These are phyloP conservation scores for Loriculus beryllinus DNA, from an alignment of 2,797 vertebrate species.

Conservation along the genomic window DNA sequence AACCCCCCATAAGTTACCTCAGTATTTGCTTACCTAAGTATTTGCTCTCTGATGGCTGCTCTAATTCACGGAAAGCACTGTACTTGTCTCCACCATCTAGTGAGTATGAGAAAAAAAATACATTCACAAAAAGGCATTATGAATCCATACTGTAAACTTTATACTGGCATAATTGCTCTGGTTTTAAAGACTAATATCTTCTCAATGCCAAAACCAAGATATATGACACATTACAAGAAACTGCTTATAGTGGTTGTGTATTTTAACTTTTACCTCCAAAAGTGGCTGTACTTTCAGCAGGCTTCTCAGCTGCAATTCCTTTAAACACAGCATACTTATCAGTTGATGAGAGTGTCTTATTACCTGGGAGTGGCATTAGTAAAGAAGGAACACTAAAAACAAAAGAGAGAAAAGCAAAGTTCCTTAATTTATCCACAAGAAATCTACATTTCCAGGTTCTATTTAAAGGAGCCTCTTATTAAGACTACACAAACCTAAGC, in stretches of 20 bases:
- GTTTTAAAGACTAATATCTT: neutral
- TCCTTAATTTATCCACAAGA: neutral
- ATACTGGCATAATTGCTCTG: too few relatives aligned
- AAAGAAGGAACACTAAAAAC: slow-evolving; percentile 82
- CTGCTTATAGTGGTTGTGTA: neutral
- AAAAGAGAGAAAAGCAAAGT: slow-evolving; percentile 50
- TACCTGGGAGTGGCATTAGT: slow-evolving; percentile 90
- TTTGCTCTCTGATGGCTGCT: slow-evolving; percentile 87
- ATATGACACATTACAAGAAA: neutral
- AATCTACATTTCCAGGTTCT: neutral
- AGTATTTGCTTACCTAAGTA: slow-evolving; percentile 80
- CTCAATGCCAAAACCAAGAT: neutral
- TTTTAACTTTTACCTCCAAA: slow-evolving; percentile 84
- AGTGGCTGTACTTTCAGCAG: slow-evolving; percentile 78
- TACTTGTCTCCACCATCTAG: slow-evolving; percentile 93
- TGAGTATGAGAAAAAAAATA: slow-evolving; percentile 22
- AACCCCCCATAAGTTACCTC: neutral
- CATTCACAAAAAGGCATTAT: neutral
- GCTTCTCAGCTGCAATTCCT: slow-evolving; percentile 87
- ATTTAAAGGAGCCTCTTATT: neutral
- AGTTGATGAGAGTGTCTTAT: slow-evolving; percentile 74
- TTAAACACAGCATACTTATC: slow-evolving; percentile 98
- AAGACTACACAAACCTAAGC: neutral
- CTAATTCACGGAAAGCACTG: slow-evolving; percentile 92
- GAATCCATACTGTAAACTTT: neutral